These are phyloP conservation scores for Anaspis maculata DNA, from an alignment of 2,888 invertebrate genomes.

Conservation along the genomic window DNA sequence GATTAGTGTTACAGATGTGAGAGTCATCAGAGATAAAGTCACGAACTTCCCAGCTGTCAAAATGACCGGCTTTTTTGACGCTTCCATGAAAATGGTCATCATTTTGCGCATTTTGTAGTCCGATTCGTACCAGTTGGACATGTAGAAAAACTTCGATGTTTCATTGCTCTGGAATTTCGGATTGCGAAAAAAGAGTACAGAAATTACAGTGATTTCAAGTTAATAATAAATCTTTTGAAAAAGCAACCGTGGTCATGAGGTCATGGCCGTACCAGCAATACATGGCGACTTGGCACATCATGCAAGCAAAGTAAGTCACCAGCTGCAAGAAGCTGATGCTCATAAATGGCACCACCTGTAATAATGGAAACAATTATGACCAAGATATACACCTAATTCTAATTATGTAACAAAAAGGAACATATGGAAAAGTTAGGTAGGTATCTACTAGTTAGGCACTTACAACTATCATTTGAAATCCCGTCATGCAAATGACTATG, in stretches of 20 bases:
- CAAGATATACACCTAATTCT: too few relatives aligned
- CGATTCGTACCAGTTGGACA: constrained; percentile 1
- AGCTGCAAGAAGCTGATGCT: constrained; percentile 5
- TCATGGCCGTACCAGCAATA: too few relatives aligned
- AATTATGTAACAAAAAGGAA: too few relatives aligned
- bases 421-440: too few relatives aligned
- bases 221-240: too few relatives aligned
- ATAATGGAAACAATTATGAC: too few relatives aligned
- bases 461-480: constrained; percentile 12
- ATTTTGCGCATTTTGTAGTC: not conserved
- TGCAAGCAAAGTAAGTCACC: constrained; percentile 9
- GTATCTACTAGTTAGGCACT: too few relatives aligned
- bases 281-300: constrained; percentile 14
- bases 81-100: constrained; percentile 1
- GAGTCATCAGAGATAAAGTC: constrained; percentile 8
- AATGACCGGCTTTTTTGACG: not conserved
- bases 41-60: constrained; percentile 2
- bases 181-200: too few relatives aligned
- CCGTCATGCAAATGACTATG: constrained; percentile 13
- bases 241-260: too few relatives aligned
- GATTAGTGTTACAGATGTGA: too few relatives aligned
- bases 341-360: constrained; percentile 5
- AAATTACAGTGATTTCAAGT: too few relatives aligned
- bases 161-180: constrained; percentile 1
- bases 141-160: not conserved